Evolutionary conservation across 2,113 vertebrate species (phyloP), one percentile per base, ranked within the genome.

Genomic region (Corvus hawaiiensis): DNA sequence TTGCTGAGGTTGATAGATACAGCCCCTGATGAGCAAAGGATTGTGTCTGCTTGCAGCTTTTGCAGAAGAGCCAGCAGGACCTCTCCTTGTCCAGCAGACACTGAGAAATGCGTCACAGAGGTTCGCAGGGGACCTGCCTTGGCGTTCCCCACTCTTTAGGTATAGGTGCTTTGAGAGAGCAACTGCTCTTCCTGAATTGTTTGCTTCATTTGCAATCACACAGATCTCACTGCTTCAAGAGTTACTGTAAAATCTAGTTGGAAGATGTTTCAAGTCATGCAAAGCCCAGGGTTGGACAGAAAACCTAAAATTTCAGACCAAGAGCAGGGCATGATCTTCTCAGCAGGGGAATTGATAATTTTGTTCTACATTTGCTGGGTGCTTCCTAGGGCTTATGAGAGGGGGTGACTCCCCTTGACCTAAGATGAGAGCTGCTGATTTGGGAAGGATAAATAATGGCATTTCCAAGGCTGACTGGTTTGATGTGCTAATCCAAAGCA

Each of bases 1-100:
- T 93, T 93, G 89, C 76, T 33, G 84, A 90, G 77, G 64, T 64
- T 90, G 83, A 79, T 58, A 87, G 88, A 96, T 72, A 76, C 28
- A 76, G 77, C 58, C 69, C 6, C n/a, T 46, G 69, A 89, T 20
- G 69, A 94, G 84, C 77, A 79, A 64, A 81, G 41, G 39, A 66
- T 43, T 69, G 41, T 39, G 71, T 43, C 52, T 86, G 68, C 76
- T 73, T 89, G 79, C 75, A 88, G 76, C 52, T 93, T 80, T 66
- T 67, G 51, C 46, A 64, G 66, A 55, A 55, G 72, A 62, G n/a
- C 28, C 43, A 55, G 63, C 63, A 86, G 68, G 35, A 62, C 21
- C 37, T 48, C 37, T 69, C 63, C 39, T 81, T 14, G 15, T 46
- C 71, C 82, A 61, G 75, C 14, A 80, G 55, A 61, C 26, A 5